Conservation (phyloP, 1,140 invertebrate genomes). For the Wasmannia auropunctata region DNA sequence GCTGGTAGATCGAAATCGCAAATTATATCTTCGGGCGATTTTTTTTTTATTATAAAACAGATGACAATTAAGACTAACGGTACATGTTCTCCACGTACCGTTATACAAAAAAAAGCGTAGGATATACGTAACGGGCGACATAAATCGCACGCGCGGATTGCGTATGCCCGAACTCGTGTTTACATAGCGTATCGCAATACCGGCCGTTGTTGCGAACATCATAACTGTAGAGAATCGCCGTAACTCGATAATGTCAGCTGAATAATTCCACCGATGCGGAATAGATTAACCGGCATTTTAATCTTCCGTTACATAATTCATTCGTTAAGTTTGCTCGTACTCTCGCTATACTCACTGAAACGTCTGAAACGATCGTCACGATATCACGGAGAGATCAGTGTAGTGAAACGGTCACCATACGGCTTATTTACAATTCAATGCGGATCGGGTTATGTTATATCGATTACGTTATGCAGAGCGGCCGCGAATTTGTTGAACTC, state of each 20-base stretch:
- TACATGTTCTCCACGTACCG: background rate
- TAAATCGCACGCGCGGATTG: background rate
- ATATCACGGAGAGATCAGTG: background rate
- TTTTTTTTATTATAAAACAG: background rate
- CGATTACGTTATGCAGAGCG: background rate
- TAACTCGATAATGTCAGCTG: background rate
- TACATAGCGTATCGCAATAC: background rate
- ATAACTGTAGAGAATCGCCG: background rate
- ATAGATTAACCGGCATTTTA: constrained; percentile 12
- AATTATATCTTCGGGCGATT: background rate
- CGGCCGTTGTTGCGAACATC: background rate
- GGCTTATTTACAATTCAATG: background rate
- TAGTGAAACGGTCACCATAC: background rate
- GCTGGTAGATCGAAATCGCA: background rate
- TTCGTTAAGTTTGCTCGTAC: background rate
- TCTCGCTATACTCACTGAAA: background rate
- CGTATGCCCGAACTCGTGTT: background rate
- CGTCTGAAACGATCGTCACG: constrained; percentile 9
- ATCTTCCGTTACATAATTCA: background rate
- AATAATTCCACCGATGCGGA: background rate
- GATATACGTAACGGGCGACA: background rate
- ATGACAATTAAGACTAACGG: constrained; percentile 14
- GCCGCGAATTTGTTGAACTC: background rate
- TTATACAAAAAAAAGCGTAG: background rate
- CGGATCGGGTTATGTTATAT: background rate